phyloP scores from a whole-genome alignment of 1,140 invertebrate species.

The Drosophila arizonae region DNA sequence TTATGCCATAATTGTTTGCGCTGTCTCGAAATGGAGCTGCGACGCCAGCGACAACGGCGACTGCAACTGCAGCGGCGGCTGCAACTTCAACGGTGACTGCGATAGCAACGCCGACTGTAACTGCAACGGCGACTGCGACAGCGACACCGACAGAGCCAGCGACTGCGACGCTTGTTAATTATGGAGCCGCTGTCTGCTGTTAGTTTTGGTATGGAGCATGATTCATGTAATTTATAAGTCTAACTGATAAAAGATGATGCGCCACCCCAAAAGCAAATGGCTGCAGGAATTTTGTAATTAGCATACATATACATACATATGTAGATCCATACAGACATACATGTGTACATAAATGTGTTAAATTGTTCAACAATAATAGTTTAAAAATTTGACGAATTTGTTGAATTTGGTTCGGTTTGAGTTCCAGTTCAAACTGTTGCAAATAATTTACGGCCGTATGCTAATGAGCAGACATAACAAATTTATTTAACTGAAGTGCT shows the following conservation, averaged over 20 bases:
- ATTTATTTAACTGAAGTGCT: constrained; percentile 53
- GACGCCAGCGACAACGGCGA: not conserved
- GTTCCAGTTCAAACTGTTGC: constrained; percentile 52
- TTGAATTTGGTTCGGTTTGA: not conserved
- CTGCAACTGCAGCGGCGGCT: not conserved
- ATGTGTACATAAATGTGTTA: constrained; percentile 1
- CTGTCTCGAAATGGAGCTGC: not conserved
- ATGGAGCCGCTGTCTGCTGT: constrained; percentile 32
- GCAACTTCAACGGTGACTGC: constrained; percentile 1
- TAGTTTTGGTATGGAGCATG: constrained; percentile 42
- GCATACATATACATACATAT: too few species aligned
- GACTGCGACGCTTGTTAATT: constrained; percentile 33
- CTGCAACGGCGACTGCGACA: not conserved
- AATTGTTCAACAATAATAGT: not conserved
- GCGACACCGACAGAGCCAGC: not conserved
- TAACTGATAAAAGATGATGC: constrained; percentile 24
- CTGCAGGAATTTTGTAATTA: constrained; percentile 14
- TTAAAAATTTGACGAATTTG: not conserved
- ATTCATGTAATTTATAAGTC: constrained; percentile 45
- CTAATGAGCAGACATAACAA: constrained; percentile 55
- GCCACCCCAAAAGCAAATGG: not conserved
- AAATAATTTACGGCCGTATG: constrained; percentile 55
- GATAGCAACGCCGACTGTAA: not conserved
- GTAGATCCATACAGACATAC: too few species aligned
- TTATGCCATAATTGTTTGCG: constrained; percentile 42